A percentile compares a stretch with the other conserved stretches of the same genome.
Conservation (phyloP, 2,888 invertebrate genomes). For the Seira sanloemensis region DNA sequence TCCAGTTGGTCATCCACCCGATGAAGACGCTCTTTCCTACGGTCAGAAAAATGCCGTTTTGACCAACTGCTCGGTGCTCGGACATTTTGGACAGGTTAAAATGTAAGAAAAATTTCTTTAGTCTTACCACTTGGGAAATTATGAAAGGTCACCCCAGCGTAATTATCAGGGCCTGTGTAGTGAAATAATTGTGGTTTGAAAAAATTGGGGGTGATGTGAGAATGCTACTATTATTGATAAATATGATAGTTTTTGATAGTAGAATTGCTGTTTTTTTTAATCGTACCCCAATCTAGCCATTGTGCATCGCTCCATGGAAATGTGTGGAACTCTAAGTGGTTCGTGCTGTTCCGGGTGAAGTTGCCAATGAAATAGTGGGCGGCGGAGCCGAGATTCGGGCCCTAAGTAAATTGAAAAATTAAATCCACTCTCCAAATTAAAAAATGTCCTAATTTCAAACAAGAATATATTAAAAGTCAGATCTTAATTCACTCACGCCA, state of each 20-base stretch:
- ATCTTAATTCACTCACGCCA: conserved; percentile 66
- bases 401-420: conserved; percentile 39
- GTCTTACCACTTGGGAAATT: conserved; percentile 51
- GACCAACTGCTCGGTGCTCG: no score
- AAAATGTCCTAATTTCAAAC: no score
- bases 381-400: conserved; percentile 69
- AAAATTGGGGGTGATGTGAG: no score
- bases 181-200: not conserved
- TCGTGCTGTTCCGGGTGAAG: conserved; percentile 53
- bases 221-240: no score
- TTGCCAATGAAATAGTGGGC: conserved; percentile 71
- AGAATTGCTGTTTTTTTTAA: not conserved
- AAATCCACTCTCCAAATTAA: no score
- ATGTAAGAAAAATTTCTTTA: no score
- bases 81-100: no score
- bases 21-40: no score
- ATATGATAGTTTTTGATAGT: no score
- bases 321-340: not conserved
- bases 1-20: conserved; percentile 70
- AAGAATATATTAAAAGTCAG: no score
- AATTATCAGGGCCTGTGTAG: conserved; percentile 66
- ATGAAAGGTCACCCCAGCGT: conserved; percentile 69
- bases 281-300: conserved; percentile 71
- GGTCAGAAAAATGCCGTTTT: no score
- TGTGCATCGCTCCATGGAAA: conserved; percentile 50